Conservation (phyloP, 2,113 vertebrate genomes). For the Nesoenas mayeri region DNA sequence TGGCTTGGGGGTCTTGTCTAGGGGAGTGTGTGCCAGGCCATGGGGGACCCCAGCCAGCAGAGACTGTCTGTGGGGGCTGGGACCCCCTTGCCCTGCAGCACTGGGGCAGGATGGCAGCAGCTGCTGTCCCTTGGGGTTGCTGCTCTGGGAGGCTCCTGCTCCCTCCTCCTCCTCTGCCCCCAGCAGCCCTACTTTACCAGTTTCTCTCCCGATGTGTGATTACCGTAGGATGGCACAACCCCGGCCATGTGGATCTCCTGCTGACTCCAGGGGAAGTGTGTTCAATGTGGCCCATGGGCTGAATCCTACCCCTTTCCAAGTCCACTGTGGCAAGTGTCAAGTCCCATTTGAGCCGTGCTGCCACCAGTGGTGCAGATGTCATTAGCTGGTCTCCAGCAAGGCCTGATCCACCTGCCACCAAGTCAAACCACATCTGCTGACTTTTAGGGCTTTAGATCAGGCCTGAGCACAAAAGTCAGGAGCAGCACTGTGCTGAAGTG, state of each 20-base stretch:
- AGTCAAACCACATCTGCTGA: accelerated
- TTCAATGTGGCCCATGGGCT: background rate
- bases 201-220: accelerated
- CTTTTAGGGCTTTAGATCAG: background rate
- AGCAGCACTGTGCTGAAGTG: background rate
- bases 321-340: background rate
- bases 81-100: background rate
- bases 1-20: accelerated
- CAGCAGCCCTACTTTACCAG: accelerated
- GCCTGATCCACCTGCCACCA: background rate
- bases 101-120: background rate
- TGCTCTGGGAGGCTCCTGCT: background rate
- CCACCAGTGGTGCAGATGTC: background rate
- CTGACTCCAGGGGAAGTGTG: background rate
- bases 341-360: background rate
- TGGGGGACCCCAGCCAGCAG: background rate
- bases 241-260: background rate
- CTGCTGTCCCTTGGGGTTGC: background rate
- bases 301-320: background rate
- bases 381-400: background rate
- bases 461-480: background rate
- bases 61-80: background rate
- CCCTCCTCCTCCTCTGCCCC: background rate
- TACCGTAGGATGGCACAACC: accelerated
- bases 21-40: background rate